Percentiles rank a stretch among this genome's conserved stretches.
These are phyloP conservation scores for Drosophila pectinifera DNA, from an alignment of 1,140 invertebrate genomes.

Conservation along the genomic window DNA sequence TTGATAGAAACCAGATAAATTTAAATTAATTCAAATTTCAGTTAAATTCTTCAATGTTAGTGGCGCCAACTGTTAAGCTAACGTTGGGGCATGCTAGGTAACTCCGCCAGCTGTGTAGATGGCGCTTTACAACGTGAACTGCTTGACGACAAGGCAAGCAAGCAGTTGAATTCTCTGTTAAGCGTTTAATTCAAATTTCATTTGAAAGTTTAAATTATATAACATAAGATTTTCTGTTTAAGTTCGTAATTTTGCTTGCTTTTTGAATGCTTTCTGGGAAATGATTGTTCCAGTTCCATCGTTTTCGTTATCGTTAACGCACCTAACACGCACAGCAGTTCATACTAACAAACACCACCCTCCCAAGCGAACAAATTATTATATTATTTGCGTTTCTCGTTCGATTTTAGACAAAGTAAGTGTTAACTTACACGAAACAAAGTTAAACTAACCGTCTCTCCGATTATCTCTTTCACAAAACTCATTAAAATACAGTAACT, in stretches of 20 bases:
- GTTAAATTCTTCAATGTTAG: not conserved
- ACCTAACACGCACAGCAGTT: slow-evolving; percentile 80
- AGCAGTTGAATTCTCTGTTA: not conserved
- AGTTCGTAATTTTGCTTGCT: slow-evolving; percentile 45
- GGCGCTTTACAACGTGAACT: not conserved
- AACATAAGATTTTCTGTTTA: slow-evolving; percentile 3
- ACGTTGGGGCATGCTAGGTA: not conserved
- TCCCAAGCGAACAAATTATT: slow-evolving; percentile 72
- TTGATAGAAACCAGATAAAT: not conserved
- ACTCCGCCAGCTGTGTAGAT: not conserved
- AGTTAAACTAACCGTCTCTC: slow-evolving; percentile 4
- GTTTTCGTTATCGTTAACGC: slow-evolving; percentile 73
- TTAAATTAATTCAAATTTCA: not conserved
- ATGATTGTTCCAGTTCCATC: not conserved
- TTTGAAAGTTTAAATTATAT: not conserved
- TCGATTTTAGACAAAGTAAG: slow-evolving; percentile 42
- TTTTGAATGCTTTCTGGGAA: slow-evolving; percentile 46
- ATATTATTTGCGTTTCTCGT: slow-evolving; percentile 41
- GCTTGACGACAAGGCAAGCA: slow-evolving; percentile 7
- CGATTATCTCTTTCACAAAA: not conserved
- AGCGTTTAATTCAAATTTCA: slow-evolving; percentile 1
- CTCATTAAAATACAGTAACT: slow-evolving; percentile 47
- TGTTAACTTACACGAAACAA: not conserved
- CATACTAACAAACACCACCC: slow-evolving; percentile 85
- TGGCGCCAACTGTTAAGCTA: slow-evolving; percentile 9